A percentile compares a stretch with the other conserved stretches of the same genome.
Conservation (phyloP, 2,113 vertebrate species). For the Peucedramus taeniatus region DNA sequence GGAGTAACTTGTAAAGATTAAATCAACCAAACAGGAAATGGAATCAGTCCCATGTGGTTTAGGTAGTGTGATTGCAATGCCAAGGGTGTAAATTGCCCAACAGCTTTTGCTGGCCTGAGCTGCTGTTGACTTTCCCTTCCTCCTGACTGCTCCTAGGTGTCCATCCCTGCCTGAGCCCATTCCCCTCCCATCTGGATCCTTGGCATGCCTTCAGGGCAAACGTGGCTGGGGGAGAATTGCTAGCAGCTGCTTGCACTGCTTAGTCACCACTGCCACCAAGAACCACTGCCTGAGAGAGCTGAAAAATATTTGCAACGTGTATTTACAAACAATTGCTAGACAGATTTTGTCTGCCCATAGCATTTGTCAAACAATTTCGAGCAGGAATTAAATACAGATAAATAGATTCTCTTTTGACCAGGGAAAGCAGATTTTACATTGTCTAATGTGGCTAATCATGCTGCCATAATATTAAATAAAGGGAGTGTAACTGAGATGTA, state of each 20-base stretch:
- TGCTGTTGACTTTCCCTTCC: neutral
- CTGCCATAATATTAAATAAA: neutral
- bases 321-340: constrained; percentile 8
- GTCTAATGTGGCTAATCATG: neutral
- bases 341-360: neutral
- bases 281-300: neutral
- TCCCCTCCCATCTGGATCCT: neutral
- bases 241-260: neutral
- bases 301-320: neutral
- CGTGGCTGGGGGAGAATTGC: neutral
- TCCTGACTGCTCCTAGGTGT: neutral
- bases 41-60: neutral
- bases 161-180: neutral
- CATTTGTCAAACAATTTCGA: neutral
- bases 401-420: neutral
- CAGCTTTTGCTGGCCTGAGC: neutral
- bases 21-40: constrained; percentile 36
- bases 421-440: neutral
- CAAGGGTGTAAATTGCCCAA: neutral
- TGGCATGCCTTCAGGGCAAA: neutral
- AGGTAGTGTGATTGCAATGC: neutral
- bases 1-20: constrained; percentile 20
- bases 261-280: neutral
- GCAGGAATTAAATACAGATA: neutral
- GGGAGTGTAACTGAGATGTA: neutral